These are phyloP conservation scores for Calyptommatus sinebrachiatus DNA, from an alignment of 2,113 vertebrate genomes.

Conservation along the genomic window DNA sequence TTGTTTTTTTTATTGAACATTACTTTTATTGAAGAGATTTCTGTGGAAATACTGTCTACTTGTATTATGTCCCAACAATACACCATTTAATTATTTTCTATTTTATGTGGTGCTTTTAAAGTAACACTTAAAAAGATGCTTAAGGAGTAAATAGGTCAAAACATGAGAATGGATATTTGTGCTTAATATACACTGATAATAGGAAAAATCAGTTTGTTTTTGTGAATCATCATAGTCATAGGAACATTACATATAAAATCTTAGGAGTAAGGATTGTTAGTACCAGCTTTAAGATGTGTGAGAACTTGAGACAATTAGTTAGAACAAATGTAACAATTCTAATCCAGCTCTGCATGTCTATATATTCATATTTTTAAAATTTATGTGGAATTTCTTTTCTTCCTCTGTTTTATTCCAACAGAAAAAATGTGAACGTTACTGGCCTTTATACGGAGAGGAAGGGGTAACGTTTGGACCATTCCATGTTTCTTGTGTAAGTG, in stretches of 20 bases:
- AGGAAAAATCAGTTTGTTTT: background rate
- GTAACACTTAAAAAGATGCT: background rate
- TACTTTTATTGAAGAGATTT: background rate
- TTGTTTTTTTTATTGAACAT: background rate
- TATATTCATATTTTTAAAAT: background rate
- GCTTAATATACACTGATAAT: background rate
- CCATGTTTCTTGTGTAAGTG: constrained; percentile 94
- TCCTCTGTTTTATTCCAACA: constrained; percentile 58
- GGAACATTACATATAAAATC: background rate
- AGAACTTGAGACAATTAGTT: background rate
- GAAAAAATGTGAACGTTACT: constrained; percentile 99
- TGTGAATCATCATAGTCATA: background rate
- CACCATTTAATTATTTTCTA: background rate
- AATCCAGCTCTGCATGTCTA: background rate
- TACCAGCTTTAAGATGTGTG: background rate
- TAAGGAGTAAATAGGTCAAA: background rate
- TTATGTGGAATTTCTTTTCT: background rate
- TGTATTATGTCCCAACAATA: background rate
- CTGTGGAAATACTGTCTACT: background rate
- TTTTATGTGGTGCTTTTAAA: background rate
- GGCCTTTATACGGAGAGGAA: constrained; percentile 84
- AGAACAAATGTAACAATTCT: background rate
- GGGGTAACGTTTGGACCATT: constrained; percentile 89
- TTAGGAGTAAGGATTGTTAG: too few relatives aligned
- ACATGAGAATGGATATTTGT: background rate